These are phyloP conservation scores for Oryzias sinensis DNA, from an alignment of 2,797 vertebrate species.

Conservation along the genomic window DNA sequence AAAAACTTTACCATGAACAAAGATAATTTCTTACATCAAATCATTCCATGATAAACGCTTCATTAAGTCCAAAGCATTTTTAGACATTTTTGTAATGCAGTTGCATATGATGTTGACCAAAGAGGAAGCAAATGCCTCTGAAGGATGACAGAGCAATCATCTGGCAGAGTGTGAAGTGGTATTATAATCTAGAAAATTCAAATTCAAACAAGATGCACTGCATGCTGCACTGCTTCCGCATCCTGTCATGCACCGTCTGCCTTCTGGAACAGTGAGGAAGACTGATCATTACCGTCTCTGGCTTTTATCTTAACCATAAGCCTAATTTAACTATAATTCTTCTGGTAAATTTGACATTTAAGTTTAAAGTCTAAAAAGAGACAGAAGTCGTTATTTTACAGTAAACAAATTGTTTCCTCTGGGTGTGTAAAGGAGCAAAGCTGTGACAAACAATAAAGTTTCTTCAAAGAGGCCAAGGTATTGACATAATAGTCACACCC, in stretches of 20 bases:
- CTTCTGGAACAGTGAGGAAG: constrained; percentile 36
- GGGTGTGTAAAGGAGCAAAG: background rate
- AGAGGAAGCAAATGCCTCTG: constrained; percentile 24
- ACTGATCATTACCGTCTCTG: constrained; percentile 1
- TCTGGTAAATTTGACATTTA: constrained; percentile 5
- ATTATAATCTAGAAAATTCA: constrained; percentile 39
- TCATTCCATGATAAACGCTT: too few species aligned
- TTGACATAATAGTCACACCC: too few species aligned
- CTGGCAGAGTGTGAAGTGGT: constrained; percentile 47
- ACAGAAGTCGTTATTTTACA: too few species aligned
- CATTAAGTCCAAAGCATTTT: too few species aligned
- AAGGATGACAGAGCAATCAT: constrained; percentile 19
- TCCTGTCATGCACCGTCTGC: constrained; percentile 37
- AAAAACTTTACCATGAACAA: too few species aligned
- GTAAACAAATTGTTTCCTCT: too few species aligned
- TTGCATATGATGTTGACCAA: constrained; percentile 14
- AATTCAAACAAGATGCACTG: constrained; percentile 25
- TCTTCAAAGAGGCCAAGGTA: background rate
- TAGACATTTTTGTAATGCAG: background rate
- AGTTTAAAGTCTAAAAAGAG: too few species aligned
- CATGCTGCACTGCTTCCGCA: constrained; percentile 19
- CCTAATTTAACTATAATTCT: constrained; percentile 1
- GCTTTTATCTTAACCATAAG: constrained; percentile 7
- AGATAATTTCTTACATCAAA: too few species aligned
- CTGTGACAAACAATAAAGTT: constrained; percentile 29